phyloP scores from a whole-genome alignment of 2,888 invertebrate genomes.

The Eubasilissa splendida region DNA sequence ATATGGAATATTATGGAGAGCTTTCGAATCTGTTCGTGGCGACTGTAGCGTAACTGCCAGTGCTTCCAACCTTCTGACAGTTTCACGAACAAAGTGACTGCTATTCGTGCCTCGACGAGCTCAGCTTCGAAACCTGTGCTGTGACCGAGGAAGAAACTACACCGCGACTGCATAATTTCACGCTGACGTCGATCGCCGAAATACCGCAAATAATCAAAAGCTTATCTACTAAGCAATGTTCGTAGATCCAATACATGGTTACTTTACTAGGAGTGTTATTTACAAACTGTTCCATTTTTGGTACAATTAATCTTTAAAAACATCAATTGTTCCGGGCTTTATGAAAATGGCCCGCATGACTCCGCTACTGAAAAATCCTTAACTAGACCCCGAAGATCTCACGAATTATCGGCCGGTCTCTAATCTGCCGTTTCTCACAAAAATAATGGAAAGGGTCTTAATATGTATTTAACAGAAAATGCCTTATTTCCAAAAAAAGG shows the following conservation, averaged over 20 bases:
- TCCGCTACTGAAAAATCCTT: neutral
- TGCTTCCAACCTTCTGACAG: neutral
- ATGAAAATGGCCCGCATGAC: neutral
- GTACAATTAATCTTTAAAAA: neutral
- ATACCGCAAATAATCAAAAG: neutral
- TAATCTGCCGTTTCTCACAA: neutral
- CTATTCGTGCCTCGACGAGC: neutral
- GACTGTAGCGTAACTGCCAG: neutral
- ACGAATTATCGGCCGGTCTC: neutral
- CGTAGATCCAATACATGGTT: conserved; percentile 3
- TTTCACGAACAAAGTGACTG: neutral
- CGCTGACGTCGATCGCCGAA: neutral
- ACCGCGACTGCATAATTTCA: neutral
- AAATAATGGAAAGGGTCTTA: neutral
- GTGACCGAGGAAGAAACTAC: neutral
- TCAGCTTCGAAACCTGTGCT: neutral
- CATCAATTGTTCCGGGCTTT: neutral
- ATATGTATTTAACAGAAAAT: neutral
- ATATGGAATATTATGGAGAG: neutral
- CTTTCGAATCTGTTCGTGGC: neutral
- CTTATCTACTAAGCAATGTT: neutral
- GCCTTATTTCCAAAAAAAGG: neutral
- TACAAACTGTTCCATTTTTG: neutral
- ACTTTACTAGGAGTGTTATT: neutral
- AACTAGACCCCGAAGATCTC: neutral